Evolutionary conservation across 1,140 invertebrate genomes (phyloP).

Genomic region (Trichomalopsis sarcophagae): DNA sequence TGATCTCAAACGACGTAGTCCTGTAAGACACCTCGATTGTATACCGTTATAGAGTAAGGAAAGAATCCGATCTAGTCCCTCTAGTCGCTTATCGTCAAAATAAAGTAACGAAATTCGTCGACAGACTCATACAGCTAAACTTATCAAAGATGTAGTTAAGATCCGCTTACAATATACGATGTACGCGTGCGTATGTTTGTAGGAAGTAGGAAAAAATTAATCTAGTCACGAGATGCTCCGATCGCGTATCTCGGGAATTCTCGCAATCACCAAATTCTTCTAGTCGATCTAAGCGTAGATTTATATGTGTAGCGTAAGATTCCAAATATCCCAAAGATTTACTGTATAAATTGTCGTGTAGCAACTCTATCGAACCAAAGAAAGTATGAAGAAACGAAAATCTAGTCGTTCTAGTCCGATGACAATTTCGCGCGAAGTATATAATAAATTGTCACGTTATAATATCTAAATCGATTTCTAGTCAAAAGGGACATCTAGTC

Average conservation of each 20-base stretch:
- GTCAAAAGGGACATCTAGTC: not conserved
- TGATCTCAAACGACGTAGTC: constrained; percentile 15
- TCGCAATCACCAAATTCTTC: not conserved
- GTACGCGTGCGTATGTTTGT: not conserved
- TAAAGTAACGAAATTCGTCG: not conserved
- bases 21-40: too few relatives aligned
- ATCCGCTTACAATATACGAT: not conserved
- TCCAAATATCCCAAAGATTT: not conserved
- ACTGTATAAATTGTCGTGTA: not conserved
- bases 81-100: not conserved
- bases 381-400: not conserved
- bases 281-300: constrained; percentile 2
- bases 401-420: too few relatives aligned
- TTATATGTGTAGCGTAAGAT: not conserved
- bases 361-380: not conserved
- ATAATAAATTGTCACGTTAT: not conserved
- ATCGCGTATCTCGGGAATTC: not conserved
- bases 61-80: constrained; percentile 27
- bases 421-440: not conserved
- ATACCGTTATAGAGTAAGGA: not conserved
- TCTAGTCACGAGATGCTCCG: constrained; percentile 12
- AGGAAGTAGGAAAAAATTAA: not conserved
- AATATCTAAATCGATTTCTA: not conserved
- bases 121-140: constrained; percentile 47
- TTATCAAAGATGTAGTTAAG: constrained; percentile 46